Percentiles rank a stretch among this genome's conserved stretches.
Conservation (phyloP, 2,113 vertebrate genomes). For the Dicerorhinus sumatrensis region DNA sequence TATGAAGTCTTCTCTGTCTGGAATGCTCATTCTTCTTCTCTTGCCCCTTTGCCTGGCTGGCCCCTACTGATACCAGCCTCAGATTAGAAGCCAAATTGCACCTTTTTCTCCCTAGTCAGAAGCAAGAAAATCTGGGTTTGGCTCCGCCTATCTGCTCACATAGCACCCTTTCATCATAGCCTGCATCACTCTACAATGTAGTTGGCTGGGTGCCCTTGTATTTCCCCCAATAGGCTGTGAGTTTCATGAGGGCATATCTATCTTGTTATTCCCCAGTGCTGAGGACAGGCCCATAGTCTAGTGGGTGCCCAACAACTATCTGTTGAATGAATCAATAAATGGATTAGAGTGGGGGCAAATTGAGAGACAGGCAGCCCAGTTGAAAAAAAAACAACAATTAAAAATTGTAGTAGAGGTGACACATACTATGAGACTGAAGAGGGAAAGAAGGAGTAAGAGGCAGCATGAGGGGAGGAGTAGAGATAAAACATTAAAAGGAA, state of each 20-base stretch:
- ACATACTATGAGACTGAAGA: background rate
- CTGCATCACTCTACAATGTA: background rate
- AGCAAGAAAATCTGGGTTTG: background rate
- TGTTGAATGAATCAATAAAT: background rate
- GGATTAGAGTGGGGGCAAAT: background rate
- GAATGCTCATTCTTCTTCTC: background rate
- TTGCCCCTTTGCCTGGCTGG: background rate
- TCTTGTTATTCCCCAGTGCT: background rate
- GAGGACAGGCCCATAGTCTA: background rate
- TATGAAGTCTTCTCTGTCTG: background rate
- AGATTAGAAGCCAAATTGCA: background rate
- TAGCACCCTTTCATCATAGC: background rate
- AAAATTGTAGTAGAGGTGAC: background rate
- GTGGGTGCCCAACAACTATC: background rate
- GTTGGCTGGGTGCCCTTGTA: background rate
- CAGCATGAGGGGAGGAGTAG: background rate
- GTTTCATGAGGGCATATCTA: background rate
- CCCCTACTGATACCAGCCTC: background rate
- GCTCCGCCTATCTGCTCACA: accelerated
- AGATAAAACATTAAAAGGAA: background rate
- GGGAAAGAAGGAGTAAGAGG: background rate
- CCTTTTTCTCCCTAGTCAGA: background rate
- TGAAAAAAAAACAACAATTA: background rate
- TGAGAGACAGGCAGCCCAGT: background rate
- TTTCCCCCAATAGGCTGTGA: background rate